A percentile compares a stretch with the other conserved stretches of the same genome.
Conservation (phyloP, 2,888 invertebrate genomes). For the Tetropium fuscum region DNA sequence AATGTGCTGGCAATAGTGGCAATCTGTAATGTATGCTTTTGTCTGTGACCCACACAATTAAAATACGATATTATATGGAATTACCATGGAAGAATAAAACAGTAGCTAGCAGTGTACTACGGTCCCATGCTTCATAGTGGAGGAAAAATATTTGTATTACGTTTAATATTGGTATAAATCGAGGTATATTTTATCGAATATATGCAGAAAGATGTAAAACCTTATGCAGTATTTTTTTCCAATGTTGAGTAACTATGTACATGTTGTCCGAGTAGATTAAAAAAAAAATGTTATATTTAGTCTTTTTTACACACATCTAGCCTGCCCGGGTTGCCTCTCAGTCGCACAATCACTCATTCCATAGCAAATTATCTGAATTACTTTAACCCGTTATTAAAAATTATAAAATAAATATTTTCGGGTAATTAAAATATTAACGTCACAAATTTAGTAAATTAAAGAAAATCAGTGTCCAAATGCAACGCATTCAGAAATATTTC, state of each 20-base stretch:
- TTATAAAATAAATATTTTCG: constrained; percentile 30
- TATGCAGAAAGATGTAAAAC: not conserved
- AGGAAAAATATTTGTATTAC: no score
- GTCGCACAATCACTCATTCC: constrained; percentile 61
- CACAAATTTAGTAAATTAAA: constrained; percentile 7
- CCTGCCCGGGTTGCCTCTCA: constrained; percentile 68
- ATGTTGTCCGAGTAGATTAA: constrained; percentile 34
- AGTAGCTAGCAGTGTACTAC: no score
- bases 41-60: no score
- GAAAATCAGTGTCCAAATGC: no score
- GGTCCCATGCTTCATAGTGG: no score
- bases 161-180: no score
- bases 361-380: constrained; percentile 38
- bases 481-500: not conserved
- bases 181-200: no score
- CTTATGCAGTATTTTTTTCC: constrained; percentile 9
- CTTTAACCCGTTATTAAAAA: constrained; percentile 24
- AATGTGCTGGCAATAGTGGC: no score
- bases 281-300: constrained; percentile 38
- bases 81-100: no score
- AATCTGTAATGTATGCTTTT: no score
- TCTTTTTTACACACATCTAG: constrained; percentile 62
- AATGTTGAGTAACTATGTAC: constrained; percentile 30
- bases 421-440: constrained; percentile 26
- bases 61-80: no score